phyloP scores from a whole-genome alignment of 2,888 invertebrate species.

The Drosophila mettleri region DNA sequence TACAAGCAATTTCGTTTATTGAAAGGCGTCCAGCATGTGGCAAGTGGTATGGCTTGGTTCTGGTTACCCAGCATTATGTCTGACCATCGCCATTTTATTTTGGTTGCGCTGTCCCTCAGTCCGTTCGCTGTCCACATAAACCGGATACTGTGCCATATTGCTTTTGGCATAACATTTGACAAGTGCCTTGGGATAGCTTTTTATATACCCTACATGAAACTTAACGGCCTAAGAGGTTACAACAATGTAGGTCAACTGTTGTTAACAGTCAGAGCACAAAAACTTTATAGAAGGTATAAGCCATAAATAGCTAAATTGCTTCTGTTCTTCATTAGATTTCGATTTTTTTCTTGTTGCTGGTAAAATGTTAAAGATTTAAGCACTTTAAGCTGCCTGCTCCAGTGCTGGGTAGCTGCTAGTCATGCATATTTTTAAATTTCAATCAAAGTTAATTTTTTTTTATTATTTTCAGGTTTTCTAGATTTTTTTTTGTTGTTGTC shows the following conservation, averaged over 20 bases:
- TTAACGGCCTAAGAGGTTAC: neutral
- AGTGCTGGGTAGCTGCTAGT: neutral
- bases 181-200: conserved; percentile 18
- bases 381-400: neutral
- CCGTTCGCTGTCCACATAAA: conserved; percentile 19
- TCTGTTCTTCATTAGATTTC: neutral
- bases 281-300: neutral
- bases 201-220: conserved; percentile 2
- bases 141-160: conserved; percentile 49
- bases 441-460: conserved; percentile 7
- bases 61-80: neutral
- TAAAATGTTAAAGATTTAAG: neutral
- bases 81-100: conserved; percentile 34
- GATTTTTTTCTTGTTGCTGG: too few species aligned
- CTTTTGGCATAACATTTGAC: conserved; percentile 56
- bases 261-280: neutral
- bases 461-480: conserved; percentile 34
- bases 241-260: neutral
- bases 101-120: conserved; percentile 5
- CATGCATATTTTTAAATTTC: neutral
- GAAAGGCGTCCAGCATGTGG: conserved; percentile 38
- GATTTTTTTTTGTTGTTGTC: conserved; percentile 13
- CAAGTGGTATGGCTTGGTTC: conserved; percentile 7
- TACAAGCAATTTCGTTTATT: conserved; percentile 70
- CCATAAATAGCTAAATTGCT: neutral